phyloP scores from a whole-genome alignment of 2,888 invertebrate species.

The Metacarcinus magister region DNA sequence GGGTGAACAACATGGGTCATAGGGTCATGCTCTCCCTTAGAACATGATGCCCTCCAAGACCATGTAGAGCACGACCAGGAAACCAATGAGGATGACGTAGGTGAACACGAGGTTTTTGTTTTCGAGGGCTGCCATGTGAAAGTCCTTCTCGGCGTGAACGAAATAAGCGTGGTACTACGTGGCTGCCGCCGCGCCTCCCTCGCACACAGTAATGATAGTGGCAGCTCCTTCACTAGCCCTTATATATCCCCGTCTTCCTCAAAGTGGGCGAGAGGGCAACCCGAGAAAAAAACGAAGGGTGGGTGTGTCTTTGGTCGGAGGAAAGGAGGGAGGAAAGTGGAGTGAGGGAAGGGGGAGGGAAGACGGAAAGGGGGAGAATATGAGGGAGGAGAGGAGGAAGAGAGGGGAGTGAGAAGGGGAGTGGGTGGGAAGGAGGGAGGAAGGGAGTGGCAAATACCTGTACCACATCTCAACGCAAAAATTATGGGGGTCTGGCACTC shows the following conservation, averaged over 20 bases:
- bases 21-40: constrained; percentile 65
- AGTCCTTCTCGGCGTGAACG: background rate
- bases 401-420: background rate
- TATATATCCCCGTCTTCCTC: constrained; percentile 69
- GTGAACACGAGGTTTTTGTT: constrained; percentile 77
- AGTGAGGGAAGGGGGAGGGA: background rate
- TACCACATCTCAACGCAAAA: constrained; percentile 44
- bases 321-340: background rate
- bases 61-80: constrained; percentile 81
- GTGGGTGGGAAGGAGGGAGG: background rate
- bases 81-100: constrained; percentile 78
- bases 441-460: constrained; percentile 64
- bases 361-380: no score
- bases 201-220: constrained; percentile 56
- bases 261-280: constrained; percentile 56
- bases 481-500: constrained; percentile 17
- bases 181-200: background rate
- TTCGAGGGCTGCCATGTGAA: constrained; percentile 68
- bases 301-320: constrained; percentile 51
- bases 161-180: background rate
- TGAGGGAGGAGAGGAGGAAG: background rate
- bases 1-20: constrained; percentile 61
- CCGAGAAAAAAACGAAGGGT: constrained; percentile 30
- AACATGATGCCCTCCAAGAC: constrained; percentile 79
- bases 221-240: constrained; percentile 47